Evolutionary conservation across 2,797 vertebrate genomes (phyloP), one percentile per base, ranked within the genome.

Genomic region (Garrulus glandarius): DNA sequence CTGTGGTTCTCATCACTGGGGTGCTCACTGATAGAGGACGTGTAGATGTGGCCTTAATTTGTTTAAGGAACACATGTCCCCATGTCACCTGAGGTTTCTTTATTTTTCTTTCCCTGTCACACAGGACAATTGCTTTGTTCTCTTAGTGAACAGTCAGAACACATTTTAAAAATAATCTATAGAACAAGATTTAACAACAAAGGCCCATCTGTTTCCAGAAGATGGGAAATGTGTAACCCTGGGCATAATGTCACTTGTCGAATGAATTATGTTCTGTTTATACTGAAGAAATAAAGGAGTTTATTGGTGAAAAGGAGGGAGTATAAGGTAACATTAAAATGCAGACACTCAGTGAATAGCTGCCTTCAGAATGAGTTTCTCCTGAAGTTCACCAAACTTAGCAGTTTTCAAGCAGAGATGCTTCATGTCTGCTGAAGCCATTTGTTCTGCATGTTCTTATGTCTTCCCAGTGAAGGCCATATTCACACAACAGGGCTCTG

Each of bases 211-310:
- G 56, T 79, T 67, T 84, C 70, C 74, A 76, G 83, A 82, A 89
- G 41, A 89, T 74, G 60, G 52, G 63, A 81, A 92, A 64, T 37
- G 30, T 72, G 63, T 76, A 91, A 92, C 94, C 59, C 79, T 86
- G 83, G 70, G 85, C 91, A 70, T 81, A 87, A 87, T 94, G 83
- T 88, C 87, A 87, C 83, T 92, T 92, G 94, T 95, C 17, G 0
- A 84, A 77, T 95, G 53, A 95, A 94, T 93, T 95, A 88, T 76
- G 41, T 84, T 84, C 70, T 92, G 67, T 93, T 90, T 90, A 60
- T 60, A 26, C 41, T 67, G 55, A 79, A 81, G 75, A 88, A 93
- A 93, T 78, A 50, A 76, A 78, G 60, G 23, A 76, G 32, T 92
- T 92, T 85, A 71, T 81, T 92, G 85, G 65, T 44, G 72, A 84